A percentile compares a stretch with the other conserved stretches of the same genome.
Conservation (phyloP, 2,797 vertebrate species). For the Syngnathus rostellatus region DNA sequence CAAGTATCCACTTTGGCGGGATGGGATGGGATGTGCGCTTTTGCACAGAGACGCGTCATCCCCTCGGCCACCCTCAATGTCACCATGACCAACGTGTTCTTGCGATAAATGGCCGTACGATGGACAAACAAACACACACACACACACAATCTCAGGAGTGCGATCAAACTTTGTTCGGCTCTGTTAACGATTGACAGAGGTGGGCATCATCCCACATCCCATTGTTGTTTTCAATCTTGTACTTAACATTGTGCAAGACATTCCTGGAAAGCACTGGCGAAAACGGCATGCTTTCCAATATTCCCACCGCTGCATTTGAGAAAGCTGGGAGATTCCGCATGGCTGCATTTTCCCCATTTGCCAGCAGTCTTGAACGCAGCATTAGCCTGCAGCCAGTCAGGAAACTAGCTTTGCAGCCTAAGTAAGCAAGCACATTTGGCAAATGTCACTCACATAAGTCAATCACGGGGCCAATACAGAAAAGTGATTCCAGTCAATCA, state of each 20-base stretch:
- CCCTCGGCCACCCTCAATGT: neutral
- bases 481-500: neutral
- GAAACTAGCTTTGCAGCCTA: too few relatives aligned
- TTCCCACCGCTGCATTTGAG: neutral
- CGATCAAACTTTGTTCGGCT: constrained; percentile 57
- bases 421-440: neutral
- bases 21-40: neutral
- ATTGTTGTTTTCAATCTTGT: too few relatives aligned
- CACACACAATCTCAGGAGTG: constrained; percentile 16
- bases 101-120: neutral
- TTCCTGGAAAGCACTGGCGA: neutral
- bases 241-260: neutral
- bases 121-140: neutral
- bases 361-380: too few relatives aligned
- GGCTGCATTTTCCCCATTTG: too few relatives aligned
- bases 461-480: too few relatives aligned
- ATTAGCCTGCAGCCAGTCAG: too few relatives aligned
- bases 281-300: neutral
- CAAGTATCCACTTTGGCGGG: too few relatives aligned
- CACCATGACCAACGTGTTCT: neutral
- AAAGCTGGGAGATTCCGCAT: neutral
- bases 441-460: neutral
- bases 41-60: neutral
- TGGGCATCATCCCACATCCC: neutral
- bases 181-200: neutral